These are phyloP conservation scores for Clarias pachynema DNA, from an alignment of 2,797 vertebrate genomes.

Conservation along the genomic window DNA sequence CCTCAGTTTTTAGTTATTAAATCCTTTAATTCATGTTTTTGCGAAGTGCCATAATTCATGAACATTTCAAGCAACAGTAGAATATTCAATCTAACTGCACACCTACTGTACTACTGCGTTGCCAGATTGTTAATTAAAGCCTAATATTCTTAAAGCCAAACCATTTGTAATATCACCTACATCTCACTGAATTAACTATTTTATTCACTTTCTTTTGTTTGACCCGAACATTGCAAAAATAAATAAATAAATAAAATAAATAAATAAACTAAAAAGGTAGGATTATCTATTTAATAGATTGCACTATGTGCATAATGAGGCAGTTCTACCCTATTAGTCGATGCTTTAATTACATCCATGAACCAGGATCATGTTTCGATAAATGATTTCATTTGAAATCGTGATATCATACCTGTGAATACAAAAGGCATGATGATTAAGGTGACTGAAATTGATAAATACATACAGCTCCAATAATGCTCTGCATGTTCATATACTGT, in stretches of 20 bases:
- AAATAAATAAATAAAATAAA: neutral
- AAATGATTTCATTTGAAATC: constrained; percentile 29
- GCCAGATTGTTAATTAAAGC: constrained; percentile 15
- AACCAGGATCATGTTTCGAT: constrained; percentile 24
- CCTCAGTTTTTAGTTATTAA: constrained; percentile 27
- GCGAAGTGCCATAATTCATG: constrained; percentile 49
- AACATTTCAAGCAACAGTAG: constrained; percentile 49
- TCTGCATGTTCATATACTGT: constrained; percentile 41
- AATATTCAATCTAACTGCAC: constrained; percentile 28
- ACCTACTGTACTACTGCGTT: constrained; percentile 26
- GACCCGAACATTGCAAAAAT: constrained; percentile 26
- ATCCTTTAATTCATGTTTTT: constrained; percentile 51
- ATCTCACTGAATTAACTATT: constrained; percentile 9
- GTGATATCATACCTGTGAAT: constrained; percentile 24
- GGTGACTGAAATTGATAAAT: constrained; percentile 6
- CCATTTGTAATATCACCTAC: neutral
- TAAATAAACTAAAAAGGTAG: neutral
- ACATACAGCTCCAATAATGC: constrained; percentile 19
- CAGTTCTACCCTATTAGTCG: constrained; percentile 25
- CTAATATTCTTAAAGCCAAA: constrained; percentile 18
- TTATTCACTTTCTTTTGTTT: neutral
- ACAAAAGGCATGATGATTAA: constrained; percentile 48
- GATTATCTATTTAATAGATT: constrained; percentile 10
- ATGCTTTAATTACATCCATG: constrained; percentile 32
- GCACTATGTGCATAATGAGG: constrained; percentile 16